Base-by-base conservation (phyloP, 2,113 vertebrate genomes). In the Pollachius pollachius region DNA sequence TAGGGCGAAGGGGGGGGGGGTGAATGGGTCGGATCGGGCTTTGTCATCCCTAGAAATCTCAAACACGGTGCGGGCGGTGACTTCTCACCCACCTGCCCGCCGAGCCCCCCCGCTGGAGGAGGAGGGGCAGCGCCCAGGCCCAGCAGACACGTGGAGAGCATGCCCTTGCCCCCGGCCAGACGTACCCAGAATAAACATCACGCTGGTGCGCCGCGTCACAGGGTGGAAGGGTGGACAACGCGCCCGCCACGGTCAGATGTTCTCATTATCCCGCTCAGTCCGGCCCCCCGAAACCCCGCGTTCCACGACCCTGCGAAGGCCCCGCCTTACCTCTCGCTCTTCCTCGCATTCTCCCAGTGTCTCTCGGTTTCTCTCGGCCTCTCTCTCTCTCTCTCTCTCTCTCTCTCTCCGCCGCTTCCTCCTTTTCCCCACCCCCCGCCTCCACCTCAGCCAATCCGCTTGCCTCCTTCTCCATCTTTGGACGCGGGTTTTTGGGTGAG, bases 401-500 rank as follows among this genome's bases (percentile, higher is more conserved):
- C 25, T 30, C 48, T 6, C 59, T 52, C 60, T 25, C 37, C 18
- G 25, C 30, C 6, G 30, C 7, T 48, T 48, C 41, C 41, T 48
- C 41, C 41, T 48, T 65, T 13, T 19, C 61, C 6, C 1, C 63
- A 25, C 71, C 23, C 34, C 21, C 48, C 16, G 62, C 60, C 71
- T 52, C 60, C 62, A 70, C 68, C 74, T 56, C 65, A 80, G 67
- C 62, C 72, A 71, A 65, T 62, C 54, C 69, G 68, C 65, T 68
- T 34, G 70, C 65, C 64, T 74, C 68, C 66, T 70, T 72, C 72
- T 48, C 58, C 58, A 65, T 57, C 64, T 65, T 84, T 86, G 88
- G 88, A 86, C 81, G 75, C 82, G 74, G 78, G 83, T 83, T 81
- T 83, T 83, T 70, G 69, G 81, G 68, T 88, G 83, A 89, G 87